Percentiles rank a stretch among this genome's conserved stretches.
Evolutionary conservation across 2,888 invertebrate species (phyloP).

Genomic region (Sinodicranocentrus sp.): DNA sequence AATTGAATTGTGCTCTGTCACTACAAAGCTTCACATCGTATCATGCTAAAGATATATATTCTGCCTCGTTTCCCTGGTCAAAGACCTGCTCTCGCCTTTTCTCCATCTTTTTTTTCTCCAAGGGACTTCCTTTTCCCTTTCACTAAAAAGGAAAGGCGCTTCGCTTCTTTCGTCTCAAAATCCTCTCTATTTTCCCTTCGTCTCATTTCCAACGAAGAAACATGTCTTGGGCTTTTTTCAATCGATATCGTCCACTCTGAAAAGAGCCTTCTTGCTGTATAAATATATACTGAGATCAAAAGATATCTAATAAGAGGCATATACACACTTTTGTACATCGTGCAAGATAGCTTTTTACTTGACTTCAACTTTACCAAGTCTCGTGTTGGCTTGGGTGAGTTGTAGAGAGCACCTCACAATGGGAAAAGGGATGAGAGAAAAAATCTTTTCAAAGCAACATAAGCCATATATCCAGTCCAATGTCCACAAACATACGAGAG

Average conservation of each 20-base stretch:
- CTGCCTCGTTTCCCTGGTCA: conserved; percentile 35
- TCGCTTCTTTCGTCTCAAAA: conserved; percentile 5
- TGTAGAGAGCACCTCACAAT: no score
- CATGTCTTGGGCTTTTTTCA: conserved; percentile 6
- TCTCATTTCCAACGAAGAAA: neutral
- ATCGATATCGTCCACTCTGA: conserved; percentile 17
- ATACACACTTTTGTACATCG: no score
- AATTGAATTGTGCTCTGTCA: conserved; percentile 51
- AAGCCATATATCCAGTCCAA: neutral
- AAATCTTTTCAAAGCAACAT: conserved; percentile 38
- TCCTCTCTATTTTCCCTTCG: conserved; percentile 3
- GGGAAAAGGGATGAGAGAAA: neutral
- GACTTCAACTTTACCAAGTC: no score
- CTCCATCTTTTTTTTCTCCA: no score
- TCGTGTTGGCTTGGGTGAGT: conserved; percentile 22
- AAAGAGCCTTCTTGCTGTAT: neutral
- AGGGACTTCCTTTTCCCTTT: conserved; percentile 8
- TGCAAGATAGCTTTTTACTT: no score
- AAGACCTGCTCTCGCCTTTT: conserved; percentile 42
- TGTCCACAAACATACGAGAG: conserved; percentile 13
- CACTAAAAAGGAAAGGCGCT: conserved; percentile 36
- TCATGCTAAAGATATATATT: neutral
- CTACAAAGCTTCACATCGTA: neutral
- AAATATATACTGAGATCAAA: no score
- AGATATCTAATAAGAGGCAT: no score